Evolutionary conservation across 2,888 invertebrate genomes (phyloP), one percentile per base, ranked within the genome.

Genomic region (Pycnomerus fuliginosus): DNA sequence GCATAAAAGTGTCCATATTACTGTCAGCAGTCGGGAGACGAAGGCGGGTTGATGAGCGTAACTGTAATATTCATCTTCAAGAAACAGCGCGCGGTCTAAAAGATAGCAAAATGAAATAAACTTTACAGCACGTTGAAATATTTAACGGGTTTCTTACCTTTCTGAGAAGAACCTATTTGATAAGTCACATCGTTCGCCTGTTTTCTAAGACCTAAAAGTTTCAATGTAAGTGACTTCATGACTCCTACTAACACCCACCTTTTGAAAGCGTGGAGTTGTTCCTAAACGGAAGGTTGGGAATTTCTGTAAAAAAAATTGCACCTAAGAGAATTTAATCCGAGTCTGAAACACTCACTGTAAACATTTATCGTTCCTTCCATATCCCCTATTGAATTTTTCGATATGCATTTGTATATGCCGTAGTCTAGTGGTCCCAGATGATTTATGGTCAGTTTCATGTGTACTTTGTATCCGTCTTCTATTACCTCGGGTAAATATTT

Each of bases 301-400:
- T 49, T 42, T 38, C 49, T 49, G 34, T 8, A 33, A 42, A 24
- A 27, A 25, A 2, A 10, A 10, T 8, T 22, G 12, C 28, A 43
- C 31, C 27, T 14, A 27, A 33, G 16, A 41, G 2, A 8, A n/a
- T 4, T 11, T 22, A 15, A 33, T 16, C 29, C 28, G 20, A 36
- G 4, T 25, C 16, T 29, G 17, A 20, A 35, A n/a, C 24, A 39
- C 83, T 80, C 73, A 85, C 85, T 78, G 67, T 85, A 84, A 55
- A 86, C 73, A 71, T 82, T 83, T 60, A 85, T 85, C 58, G 80
- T 81, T 49, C 84, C 85, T 63, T 85, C 84, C 15, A 85, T 84
- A 64, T 83, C 83, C 30, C 85, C 85, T 11, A 85, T 74, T 16
- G 83, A 82, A 69, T 85, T 86, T 69, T 84, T 85, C 48, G 84